Evolutionary conservation across 1,140 invertebrate genomes (phyloP).

Genomic region (Drosophila watanabei): DNA sequence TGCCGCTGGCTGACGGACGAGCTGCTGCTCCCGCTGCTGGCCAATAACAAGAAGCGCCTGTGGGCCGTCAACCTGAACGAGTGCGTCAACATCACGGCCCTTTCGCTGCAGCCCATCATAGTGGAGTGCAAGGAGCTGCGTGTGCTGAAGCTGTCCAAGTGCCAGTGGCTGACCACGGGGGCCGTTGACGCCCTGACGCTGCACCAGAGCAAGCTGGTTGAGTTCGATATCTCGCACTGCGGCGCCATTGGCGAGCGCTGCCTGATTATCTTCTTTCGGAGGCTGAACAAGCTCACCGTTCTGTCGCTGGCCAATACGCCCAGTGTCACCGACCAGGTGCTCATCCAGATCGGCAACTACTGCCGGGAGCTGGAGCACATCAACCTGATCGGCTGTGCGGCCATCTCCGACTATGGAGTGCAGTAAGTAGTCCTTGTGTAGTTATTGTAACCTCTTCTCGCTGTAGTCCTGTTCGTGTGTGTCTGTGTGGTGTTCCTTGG

Average conservation of each 20-base stretch:
- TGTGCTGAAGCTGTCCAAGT: slow-evolving; percentile 86
- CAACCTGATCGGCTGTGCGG: slow-evolving; percentile 87
- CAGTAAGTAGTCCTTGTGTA: slow-evolving; percentile 84
- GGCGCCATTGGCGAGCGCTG: slow-evolving; percentile 86
- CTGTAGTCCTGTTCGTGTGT: slow-evolving; percentile 25
- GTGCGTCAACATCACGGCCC: slow-evolving; percentile 87
- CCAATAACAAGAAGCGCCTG: slow-evolving; percentile 85
- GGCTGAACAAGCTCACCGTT: slow-evolving; percentile 86
- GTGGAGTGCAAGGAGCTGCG: slow-evolving; percentile 86
- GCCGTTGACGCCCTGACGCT: slow-evolving; percentile 87
- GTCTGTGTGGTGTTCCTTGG: slow-evolving; percentile 39
- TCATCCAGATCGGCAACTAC: slow-evolving; percentile 87
- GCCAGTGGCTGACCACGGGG: slow-evolving; percentile 87
- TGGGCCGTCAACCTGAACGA: slow-evolving; percentile 87
- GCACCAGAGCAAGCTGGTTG: slow-evolving; percentile 86
- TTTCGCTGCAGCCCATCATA: slow-evolving; percentile 87
- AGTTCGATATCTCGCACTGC: slow-evolving; percentile 87
- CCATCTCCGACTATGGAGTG: slow-evolving; percentile 87
- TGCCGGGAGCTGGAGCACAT: slow-evolving; percentile 86
- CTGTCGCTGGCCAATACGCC: slow-evolving; percentile 87
- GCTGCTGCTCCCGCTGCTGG: slow-evolving; percentile 86
- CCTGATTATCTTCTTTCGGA: slow-evolving; percentile 87
- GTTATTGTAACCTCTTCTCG: slow-evolving; percentile 7
- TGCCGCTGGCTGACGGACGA: slow-evolving; percentile 86
- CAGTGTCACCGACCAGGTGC: slow-evolving; percentile 87